Percentiles rank a stretch among this genome's conserved stretches.
Evolutionary conservation across 1,140 invertebrate species (phyloP).

Genomic region (Drosophila sp.): DNA sequence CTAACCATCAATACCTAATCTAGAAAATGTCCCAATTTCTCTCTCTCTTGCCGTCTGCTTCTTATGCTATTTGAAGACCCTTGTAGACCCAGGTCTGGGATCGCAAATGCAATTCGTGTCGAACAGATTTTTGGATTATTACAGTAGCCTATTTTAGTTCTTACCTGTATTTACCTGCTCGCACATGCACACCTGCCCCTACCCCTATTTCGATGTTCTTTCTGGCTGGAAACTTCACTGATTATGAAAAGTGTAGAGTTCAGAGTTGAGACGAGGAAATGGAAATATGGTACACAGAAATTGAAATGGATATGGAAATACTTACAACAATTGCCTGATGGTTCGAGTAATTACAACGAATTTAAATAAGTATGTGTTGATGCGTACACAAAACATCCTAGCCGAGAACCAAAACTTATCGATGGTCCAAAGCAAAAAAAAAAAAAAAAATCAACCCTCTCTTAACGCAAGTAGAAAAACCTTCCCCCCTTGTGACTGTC

Average conservation of each 20-base stretch:
- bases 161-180: conserved; percentile 33
- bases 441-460: conserved; percentile 1
- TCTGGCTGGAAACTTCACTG: background rate
- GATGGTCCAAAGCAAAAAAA: background rate
- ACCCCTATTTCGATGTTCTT: background rate
- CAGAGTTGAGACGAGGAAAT: background rate
- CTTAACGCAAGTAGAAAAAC: background rate
- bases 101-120: conserved; percentile 2
- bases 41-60: too few species aligned
- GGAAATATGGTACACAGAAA: background rate
- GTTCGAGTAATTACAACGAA: conserved; percentile 35
- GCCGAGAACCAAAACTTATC: background rate
- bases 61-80: background rate
- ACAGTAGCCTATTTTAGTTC: background rate
- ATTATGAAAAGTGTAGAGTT: background rate
- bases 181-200: conserved; percentile 1
- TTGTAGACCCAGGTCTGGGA: background rate
- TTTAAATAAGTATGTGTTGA: conserved; percentile 55
- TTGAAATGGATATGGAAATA: background rate
- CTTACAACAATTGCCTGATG: conserved; percentile 2
- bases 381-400: conserved; percentile 32
- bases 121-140: conserved; percentile 1
- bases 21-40: too few species aligned
- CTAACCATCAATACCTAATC: too few species aligned
- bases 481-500: background rate